Evolutionary conservation across 2,888 invertebrate species (phyloP).

Genomic region (Poecilobothrus nobilitatus): DNA sequence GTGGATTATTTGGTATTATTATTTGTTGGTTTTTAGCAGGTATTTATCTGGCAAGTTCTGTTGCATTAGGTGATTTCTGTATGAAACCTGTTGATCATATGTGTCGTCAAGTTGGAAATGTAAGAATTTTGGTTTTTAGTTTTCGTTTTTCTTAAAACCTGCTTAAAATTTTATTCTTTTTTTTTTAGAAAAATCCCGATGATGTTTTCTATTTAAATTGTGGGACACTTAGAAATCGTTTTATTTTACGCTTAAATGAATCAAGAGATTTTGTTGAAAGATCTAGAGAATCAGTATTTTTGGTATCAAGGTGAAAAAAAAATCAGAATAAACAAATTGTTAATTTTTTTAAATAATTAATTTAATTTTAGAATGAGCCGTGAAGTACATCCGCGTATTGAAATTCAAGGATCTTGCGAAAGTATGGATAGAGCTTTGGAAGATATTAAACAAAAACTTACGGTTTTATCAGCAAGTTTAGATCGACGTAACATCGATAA

Average conservation of each 20-base stretch:
- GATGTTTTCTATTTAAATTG: constrained; percentile 42
- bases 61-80: constrained; percentile 79
- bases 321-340: not conserved
- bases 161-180: constrained; percentile 13
- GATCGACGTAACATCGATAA: constrained; percentile 76
- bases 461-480: constrained; percentile 54
- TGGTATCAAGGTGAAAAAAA: constrained; percentile 35
- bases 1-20: constrained; percentile 53
- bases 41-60: constrained; percentile 73
- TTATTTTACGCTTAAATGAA: constrained; percentile 43
- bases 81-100: constrained; percentile 62
- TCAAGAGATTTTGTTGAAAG: constrained; percentile 43
- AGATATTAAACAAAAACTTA: constrained; percentile 40
- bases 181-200: constrained; percentile 39
- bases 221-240: constrained; percentile 42
- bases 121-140: constrained; percentile 26
- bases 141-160: constrained; percentile 10
- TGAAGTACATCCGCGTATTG: constrained; percentile 42
- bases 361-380: constrained; percentile 37
- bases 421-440: constrained; percentile 41
- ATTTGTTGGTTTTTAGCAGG: constrained; percentile 80
- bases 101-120: constrained; percentile 44
- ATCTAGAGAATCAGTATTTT: constrained; percentile 40
- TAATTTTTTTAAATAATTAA: not conserved
- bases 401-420: constrained; percentile 36